These are phyloP conservation scores for Spinibarbus caldwelli DNA, from an alignment of 2,797 vertebrate genomes.

Conservation along the genomic window DNA sequence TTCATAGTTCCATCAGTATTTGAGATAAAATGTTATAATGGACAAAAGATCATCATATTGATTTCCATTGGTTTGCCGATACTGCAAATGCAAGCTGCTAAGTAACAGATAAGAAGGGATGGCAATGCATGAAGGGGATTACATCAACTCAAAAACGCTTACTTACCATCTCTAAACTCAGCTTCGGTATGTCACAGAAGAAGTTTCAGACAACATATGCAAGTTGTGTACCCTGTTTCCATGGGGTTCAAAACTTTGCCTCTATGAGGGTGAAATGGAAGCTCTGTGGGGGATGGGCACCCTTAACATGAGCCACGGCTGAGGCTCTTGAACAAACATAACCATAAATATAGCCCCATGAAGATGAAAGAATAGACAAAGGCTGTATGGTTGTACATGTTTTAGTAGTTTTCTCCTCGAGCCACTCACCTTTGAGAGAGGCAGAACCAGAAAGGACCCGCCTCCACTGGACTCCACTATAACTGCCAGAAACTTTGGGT, in stretches of 20 bases:
- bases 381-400: neutral
- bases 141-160: slow-evolving; percentile 3
- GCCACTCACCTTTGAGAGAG: slow-evolving; percentile 85
- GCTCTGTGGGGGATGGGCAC: slow-evolving; percentile 12
- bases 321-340: slow-evolving; percentile 30
- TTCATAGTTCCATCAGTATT: neutral
- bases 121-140: neutral
- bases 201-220: slow-evolving; percentile 32
- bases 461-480: slow-evolving; percentile 96
- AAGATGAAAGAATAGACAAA: slow-evolving; percentile 5
- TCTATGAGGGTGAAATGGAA: slow-evolving; percentile 15
- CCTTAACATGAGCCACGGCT: slow-evolving; percentile 12
- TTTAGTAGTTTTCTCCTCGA: neutral
- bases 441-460: slow-evolving; percentile 92
- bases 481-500: slow-evolving; percentile 97
- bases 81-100: neutral
- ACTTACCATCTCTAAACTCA: slow-evolving; percentile 25
- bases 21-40: neutral
- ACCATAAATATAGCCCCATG: neutral
- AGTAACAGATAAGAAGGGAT: neutral
- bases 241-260: slow-evolving; percentile 16
- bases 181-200: slow-evolving; percentile 17
- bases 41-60: neutral
- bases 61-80: neutral
- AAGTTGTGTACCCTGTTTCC: slow-evolving; percentile 36